A percentile compares a stretch with the other conserved stretches of the same genome.
Evolutionary conservation across 2,113 vertebrate genomes (phyloP).

Genomic region (Aphyosemion australe): DNA sequence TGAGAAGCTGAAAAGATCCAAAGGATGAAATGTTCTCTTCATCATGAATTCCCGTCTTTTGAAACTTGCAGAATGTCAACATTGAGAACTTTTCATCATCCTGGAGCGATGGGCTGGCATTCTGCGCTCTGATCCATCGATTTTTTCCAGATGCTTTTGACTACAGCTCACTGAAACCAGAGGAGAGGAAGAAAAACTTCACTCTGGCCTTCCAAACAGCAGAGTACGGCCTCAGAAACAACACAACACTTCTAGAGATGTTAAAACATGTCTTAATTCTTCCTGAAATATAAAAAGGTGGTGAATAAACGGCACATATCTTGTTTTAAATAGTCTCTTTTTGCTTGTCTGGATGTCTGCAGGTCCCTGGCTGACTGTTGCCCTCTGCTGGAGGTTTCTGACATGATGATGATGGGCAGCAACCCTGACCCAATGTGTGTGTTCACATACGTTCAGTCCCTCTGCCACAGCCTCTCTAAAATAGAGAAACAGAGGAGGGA

Average conservation of each 20-base stretch:
- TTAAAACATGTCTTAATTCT: not conserved
- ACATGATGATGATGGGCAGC: conserved; percentile 79
- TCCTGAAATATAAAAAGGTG: not conserved
- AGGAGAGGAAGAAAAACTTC: conserved; percentile 80
- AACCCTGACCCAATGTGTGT: conserved; percentile 78
- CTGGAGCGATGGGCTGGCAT: conserved; percentile 80
- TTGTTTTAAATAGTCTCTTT: too few relatives aligned
- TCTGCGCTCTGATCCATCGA: conserved; percentile 81
- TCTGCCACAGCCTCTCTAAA: conserved; percentile 80
- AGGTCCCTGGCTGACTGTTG: conserved; percentile 80
- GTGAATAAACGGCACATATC: not conserved
- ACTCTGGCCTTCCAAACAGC: conserved; percentile 78
- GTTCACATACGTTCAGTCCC: conserved; percentile 84
- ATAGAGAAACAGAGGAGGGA: conserved; percentile 82
- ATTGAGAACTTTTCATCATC: conserved; percentile 84
- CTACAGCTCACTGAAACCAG: conserved; percentile 71
- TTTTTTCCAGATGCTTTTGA: conserved; percentile 82
- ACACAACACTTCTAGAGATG: not conserved
- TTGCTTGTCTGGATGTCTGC: not conserved
- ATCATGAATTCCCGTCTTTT: conserved; percentile 6
- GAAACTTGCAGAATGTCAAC: conserved; percentile 66
- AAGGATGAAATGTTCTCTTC: too few relatives aligned
- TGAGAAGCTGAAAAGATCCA: too few relatives aligned
- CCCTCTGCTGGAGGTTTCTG: conserved; percentile 79
- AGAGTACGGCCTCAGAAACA: conserved; percentile 66